Conservation (phyloP, 2,113 vertebrate species). For the Strix aluco region DNA sequence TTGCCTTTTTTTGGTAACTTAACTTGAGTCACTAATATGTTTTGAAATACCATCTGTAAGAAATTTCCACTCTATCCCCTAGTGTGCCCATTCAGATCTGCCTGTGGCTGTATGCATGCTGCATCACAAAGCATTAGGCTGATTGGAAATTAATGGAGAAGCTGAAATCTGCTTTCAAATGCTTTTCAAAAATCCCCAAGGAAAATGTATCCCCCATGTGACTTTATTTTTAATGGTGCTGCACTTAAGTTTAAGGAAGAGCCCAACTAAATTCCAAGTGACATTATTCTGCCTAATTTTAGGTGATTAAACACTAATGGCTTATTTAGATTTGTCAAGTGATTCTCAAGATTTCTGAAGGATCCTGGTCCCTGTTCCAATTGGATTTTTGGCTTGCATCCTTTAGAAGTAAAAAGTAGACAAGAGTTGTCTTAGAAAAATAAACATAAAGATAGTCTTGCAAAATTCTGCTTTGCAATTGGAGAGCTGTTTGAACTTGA, state of each 20-base stretch:
- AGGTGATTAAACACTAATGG: background rate
- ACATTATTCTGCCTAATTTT: background rate
- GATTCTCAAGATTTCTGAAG: background rate
- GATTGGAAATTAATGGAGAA: slow-evolving; percentile 53
- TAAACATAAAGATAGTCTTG: background rate
- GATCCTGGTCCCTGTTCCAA: background rate
- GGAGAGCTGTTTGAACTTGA: background rate
- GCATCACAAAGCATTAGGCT: slow-evolving; percentile 61
- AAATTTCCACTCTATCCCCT: slow-evolving; percentile 50
- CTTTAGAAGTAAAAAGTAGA: background rate
- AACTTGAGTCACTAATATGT: slow-evolving; percentile 34
- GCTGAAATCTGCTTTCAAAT: slow-evolving; percentile 36
- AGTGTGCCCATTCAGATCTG: slow-evolving; percentile 21
- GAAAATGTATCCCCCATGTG: background rate
- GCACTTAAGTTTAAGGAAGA: slow-evolving; percentile 25
- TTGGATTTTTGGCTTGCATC: background rate
- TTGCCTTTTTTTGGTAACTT: slow-evolving; percentile 2
- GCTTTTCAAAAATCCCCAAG: slow-evolving; percentile 28
- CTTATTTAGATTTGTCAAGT: background rate
- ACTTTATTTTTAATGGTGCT: slow-evolving; percentile 26
- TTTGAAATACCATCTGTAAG: slow-evolving; percentile 61
- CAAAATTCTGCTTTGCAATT: background rate
- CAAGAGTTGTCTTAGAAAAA: background rate
- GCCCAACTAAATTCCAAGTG: background rate
- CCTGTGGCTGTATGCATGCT: slow-evolving; percentile 40